Evolutionary conservation across 2,113 vertebrate genomes (phyloP).

Genomic region (Albula glossodonta): DNA sequence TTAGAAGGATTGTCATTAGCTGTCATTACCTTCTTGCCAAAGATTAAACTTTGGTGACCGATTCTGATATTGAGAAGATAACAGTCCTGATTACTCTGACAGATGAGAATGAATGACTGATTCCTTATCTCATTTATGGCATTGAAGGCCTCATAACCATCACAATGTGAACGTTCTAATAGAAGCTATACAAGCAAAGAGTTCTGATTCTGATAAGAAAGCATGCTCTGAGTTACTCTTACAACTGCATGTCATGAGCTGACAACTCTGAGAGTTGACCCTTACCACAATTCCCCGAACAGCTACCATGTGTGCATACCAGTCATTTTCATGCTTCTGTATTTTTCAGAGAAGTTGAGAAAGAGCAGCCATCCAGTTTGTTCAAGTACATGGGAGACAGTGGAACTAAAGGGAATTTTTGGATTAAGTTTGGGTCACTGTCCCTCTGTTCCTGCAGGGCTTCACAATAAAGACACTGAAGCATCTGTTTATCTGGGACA

Average conservation of each 20-base stretch:
- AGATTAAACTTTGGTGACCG: not conserved
- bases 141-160: not conserved
- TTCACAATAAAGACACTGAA: not conserved
- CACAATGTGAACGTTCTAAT: not conserved
- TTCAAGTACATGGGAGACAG: not conserved
- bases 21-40: not conserved
- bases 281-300: too few species aligned
- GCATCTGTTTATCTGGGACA: conserved; percentile 21
- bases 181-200: not conserved
- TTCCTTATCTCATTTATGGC: not conserved
- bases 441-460: not conserved
- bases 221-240: too few species aligned
- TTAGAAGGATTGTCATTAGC: too few species aligned
- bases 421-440: not conserved
- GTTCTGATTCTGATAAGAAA: too few species aligned
- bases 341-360: not conserved
- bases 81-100: too few species aligned
- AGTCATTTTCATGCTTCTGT: too few species aligned
- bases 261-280: too few species aligned
- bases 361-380: not conserved
- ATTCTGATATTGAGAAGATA: not conserved
- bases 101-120: too few species aligned
- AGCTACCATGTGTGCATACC: too few species aligned
- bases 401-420: not conserved
- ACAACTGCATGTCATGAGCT: too few species aligned